Evolutionary conservation across 2,797 vertebrate genomes (phyloP), one percentile per base, ranked within the genome.

Genomic region (Cossypha dichroa): DNA sequence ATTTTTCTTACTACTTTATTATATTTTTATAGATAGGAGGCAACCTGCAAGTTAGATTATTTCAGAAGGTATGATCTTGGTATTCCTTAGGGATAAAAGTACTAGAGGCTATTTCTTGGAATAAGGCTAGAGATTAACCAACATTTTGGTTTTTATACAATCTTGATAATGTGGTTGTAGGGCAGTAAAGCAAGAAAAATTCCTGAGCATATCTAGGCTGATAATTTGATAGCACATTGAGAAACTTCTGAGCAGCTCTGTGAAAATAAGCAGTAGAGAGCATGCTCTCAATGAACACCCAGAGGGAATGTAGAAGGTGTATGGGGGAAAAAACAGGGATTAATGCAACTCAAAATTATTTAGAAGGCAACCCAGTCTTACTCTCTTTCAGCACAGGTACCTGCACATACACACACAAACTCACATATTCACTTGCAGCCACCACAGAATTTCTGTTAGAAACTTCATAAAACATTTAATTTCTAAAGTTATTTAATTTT

Each of bases 401-500:
- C 6, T 5, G 3, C 15, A 46, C 18, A 49, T 3, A 3, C 11
- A 38, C 22, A 48, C 17, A 43, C 12, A n/a, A 13, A 73, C 28
- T 36, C 6, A 75, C 5, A 26, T 1, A 28, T 34, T 63, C 17
- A 72, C 28, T 66, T 26, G 5, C 13, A 63, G 45, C 5, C 26
- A 69, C 36, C 4, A 41, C 2, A 23, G 56, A 77, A 63, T 60
- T 88, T 73, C 29, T 80, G 67, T 74, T 60, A 49, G 13, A 80
- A 77, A 64, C 26, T 70, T 59, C 19, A 64, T 25, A 80, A 94
- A 88, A 41, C 19, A 58, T 68, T 64, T 86, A 56, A 41, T 34
- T 94, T 79, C 40, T 20, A 29, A 78, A 78, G 33, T 86, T 76
- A 79, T 73, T 87, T 92, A 73, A 88, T 87, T 84, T 93, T 82